These are phyloP conservation scores for Parasteatoda tepidariorum DNA, from an alignment of 1,140 invertebrate species.

Conservation along the genomic window DNA sequence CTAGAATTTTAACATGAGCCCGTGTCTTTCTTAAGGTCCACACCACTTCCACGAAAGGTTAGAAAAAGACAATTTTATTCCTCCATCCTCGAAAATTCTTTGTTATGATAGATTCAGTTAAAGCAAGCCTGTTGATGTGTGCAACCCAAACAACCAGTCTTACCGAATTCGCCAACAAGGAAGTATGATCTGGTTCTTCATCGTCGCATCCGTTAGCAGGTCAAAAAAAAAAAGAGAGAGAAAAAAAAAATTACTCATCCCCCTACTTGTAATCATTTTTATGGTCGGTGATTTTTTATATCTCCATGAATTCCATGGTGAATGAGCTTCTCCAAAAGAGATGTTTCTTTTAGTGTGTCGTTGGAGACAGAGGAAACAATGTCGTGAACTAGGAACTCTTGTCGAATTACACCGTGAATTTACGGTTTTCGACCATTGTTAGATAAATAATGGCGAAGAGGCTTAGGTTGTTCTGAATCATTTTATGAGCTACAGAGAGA, in stretches of 20 bases:
- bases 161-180: conserved; percentile 6
- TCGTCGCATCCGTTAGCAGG: conserved; percentile 51
- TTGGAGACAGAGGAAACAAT: neutral
- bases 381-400: neutral
- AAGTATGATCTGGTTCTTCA: conserved; percentile 56
- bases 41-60: no score
- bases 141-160: neutral
- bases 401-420: neutral
- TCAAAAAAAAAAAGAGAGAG: conserved; percentile 36
- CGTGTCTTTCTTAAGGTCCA: no score
- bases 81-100: no score
- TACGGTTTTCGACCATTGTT: neutral
- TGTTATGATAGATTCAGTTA: no score
- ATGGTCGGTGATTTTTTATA: neutral
- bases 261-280: neutral
- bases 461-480: neutral
- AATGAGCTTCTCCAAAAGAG: neutral
- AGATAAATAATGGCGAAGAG: neutral
- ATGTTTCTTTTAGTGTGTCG: neutral
- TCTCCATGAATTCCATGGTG: no score
- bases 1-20: no score
- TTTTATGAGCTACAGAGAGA: neutral
- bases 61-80: no score
- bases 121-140: no score
- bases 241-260: neutral